These are phyloP conservation scores for Hemistola chrysoprasaria DNA, from an alignment of 2,888 invertebrate species.

Conservation along the genomic window DNA sequence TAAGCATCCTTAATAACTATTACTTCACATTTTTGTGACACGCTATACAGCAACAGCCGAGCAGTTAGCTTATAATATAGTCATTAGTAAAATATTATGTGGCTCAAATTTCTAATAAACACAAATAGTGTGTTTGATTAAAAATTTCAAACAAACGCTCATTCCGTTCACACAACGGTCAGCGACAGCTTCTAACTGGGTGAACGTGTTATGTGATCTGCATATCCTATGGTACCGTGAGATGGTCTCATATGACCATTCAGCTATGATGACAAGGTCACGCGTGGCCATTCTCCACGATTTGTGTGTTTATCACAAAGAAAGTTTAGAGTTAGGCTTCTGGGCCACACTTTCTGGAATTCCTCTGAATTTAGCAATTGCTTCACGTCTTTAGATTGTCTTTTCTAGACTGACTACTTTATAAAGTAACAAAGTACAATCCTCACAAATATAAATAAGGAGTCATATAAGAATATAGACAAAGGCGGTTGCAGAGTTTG, in stretches of 20 bases:
- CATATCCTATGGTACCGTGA: slow-evolving; percentile 17
- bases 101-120: no score
- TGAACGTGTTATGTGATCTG: slow-evolving; percentile 37
- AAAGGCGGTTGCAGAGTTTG: no score
- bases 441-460: no score
- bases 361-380: not conserved
- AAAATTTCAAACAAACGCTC: slow-evolving; percentile 3
- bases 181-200: slow-evolving; percentile 30
- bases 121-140: no score
- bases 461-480: no score
- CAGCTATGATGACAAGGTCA: slow-evolving; percentile 14
- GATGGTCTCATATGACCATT: slow-evolving; percentile 18
- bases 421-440: no score
- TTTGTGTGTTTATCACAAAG: slow-evolving; percentile 8
- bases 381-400: not conserved
- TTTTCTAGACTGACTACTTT: no score
- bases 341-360: not conserved
- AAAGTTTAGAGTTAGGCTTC: not conserved
- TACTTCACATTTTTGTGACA: no score
- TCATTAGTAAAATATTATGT: no score
- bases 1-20: no score
- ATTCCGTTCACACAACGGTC: slow-evolving; percentile 18
- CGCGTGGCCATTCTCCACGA: slow-evolving; percentile 3
- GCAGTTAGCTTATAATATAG: no score
- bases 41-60: no score